Evolutionary conservation across 2,113 vertebrate species (phyloP), one percentile per base, ranked within the genome.

Genomic region (Cavia aperea): DNA sequence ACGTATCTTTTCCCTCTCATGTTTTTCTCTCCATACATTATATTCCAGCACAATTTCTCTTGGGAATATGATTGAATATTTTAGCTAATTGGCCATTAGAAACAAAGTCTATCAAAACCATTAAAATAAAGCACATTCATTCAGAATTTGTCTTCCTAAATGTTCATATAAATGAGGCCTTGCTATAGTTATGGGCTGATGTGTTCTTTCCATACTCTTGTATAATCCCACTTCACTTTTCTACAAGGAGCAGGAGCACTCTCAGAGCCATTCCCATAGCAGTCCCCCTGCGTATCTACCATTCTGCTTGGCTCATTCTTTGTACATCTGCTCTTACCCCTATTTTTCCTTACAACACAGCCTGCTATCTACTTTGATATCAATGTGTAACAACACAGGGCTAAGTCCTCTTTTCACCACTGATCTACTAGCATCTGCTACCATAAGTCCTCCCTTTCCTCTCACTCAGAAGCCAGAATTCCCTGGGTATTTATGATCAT

Each of bases 141-240:
- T 58, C 43, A 14, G 26, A 31, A 39, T 77, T 56, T 89, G 54
- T 54, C 72, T 92, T 88, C 70, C 92, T 62, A 43, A 92, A 72
- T 26, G 46, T 54, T 86, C 24, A 13, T 2, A 73, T 16, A 58
- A 66, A 86, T 29, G 65, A 65, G 54, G n/a, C 10, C 36, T 65
- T 78, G 18, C 26, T 81, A 1, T 36, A 26, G 63, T 60, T 77
- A 60, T 2, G 24, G 21, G 33, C 13, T 24, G 12, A 24, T 36
- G 58, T 43, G 33, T 82, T 73, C 68, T 92, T 83, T 83, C 46
- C 4, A 1, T 60, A 31, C 39, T 31, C 19, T 12, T 75, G 49
- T 60, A 62, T 1, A n/a, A 43, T 73, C 58, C 23, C 73, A 72
- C 12, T 46, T 84, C 24, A 60, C n/a, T 82, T 84, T 36, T n/a